Conservation (phyloP, 2,113 vertebrate species). For the Protobothrops flavoviridis region DNA sequence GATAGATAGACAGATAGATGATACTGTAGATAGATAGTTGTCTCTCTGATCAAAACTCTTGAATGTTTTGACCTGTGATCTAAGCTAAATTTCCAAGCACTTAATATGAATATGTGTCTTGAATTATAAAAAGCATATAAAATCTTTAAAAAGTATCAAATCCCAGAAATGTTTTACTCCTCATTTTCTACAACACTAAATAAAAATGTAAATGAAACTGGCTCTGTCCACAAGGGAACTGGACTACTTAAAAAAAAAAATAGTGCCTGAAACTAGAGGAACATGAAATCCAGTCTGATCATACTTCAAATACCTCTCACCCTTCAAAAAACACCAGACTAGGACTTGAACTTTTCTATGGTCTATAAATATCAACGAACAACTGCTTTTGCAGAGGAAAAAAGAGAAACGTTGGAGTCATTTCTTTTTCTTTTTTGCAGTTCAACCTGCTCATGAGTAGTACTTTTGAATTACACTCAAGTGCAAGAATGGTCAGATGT, state of each 20-base stretch:
- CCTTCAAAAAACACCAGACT: neutral
- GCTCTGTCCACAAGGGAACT: neutral
- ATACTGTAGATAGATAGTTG: neutral
- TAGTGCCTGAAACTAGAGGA: constrained; percentile 52
- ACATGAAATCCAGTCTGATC: constrained; percentile 58
- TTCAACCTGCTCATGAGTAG: neutral
- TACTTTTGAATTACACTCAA: neutral
- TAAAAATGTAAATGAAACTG: neutral
- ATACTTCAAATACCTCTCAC: constrained; percentile 59
- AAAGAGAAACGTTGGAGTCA: neutral
- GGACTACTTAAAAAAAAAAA: constrained; percentile 62
- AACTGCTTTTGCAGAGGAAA: neutral
- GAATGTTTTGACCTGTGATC: neutral
- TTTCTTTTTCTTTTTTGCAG: neutral
- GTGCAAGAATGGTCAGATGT: neutral
- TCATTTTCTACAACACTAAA: neutral
- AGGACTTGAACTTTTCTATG: constrained; percentile 11
- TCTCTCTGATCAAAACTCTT: neutral
- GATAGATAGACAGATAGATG: neutral
- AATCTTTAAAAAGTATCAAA: neutral
- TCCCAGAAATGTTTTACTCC: constrained; percentile 31
- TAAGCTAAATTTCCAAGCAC: neutral
- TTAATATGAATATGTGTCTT: neutral
- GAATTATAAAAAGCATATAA: constrained; percentile 6
- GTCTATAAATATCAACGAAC: neutral